Evolutionary conservation across 2,113 vertebrate species (phyloP).

Genomic region (Salminus brasiliensis): DNA sequence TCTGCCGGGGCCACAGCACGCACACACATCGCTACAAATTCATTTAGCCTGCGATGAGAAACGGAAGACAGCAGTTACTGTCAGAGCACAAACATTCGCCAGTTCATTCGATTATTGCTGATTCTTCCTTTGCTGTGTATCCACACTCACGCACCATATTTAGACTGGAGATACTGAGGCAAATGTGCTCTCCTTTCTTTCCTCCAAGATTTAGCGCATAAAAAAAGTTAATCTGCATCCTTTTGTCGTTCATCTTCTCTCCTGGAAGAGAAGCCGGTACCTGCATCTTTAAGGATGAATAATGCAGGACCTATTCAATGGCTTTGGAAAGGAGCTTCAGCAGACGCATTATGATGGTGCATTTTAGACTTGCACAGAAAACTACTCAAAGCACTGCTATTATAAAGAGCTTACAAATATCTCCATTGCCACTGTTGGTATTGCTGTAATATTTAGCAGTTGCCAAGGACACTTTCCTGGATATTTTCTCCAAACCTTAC

Average conservation of each 20-base stretch:
- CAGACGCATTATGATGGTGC: slow-evolving; percentile 1
- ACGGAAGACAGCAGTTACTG: slow-evolving; percentile 80
- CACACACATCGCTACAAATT: slow-evolving; percentile 18
- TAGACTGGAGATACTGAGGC: not conserved
- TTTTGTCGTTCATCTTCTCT: slow-evolving; percentile 15
- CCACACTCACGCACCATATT: not conserved
- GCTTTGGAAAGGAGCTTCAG: slow-evolving; percentile 11
- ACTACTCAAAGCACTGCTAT: slow-evolving; percentile 14
- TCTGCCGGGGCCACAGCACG: slow-evolving; percentile 84
- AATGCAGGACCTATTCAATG: slow-evolving; percentile 12
- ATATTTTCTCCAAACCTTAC: slow-evolving; percentile 5
- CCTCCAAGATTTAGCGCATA: not conserved
- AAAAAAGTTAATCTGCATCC: not conserved
- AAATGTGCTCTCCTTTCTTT: not conserved
- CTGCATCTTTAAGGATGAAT: slow-evolving; percentile 31
- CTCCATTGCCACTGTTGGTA: not conserved
- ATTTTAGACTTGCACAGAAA: slow-evolving; percentile 9
- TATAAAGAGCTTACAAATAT: slow-evolving; percentile 18
- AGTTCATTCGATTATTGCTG: not conserved
- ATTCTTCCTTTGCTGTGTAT: slow-evolving; percentile 1
- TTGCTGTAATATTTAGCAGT: slow-evolving; percentile 2
- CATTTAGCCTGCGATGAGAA: not conserved
- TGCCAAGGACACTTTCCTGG: not conserved
- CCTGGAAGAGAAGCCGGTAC: slow-evolving; percentile 15
- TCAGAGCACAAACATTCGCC: slow-evolving; percentile 89